phyloP scores from a whole-genome alignment of 2,113 vertebrate species.

The Pedetes capensis region DNA sequence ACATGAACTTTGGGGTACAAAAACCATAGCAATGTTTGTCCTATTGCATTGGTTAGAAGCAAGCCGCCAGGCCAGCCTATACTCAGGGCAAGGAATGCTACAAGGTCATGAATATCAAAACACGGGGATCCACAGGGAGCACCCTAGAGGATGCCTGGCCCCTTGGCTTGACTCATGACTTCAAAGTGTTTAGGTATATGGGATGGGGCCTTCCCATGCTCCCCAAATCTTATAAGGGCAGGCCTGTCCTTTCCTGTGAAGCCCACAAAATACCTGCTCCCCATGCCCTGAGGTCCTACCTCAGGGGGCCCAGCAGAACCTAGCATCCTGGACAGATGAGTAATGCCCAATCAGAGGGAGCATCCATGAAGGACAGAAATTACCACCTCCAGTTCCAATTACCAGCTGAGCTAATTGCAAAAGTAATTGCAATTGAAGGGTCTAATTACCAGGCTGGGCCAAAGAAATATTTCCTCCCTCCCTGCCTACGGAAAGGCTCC shows the following conservation, averaged over 20 bases:
- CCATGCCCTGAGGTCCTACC: too few species aligned
- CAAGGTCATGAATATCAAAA: not conserved
- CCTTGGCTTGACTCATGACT: too few species aligned
- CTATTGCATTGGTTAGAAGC: not conserved
- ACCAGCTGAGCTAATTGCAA: conserved; percentile 84
- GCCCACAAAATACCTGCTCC: not conserved
- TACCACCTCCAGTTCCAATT: conserved; percentile 82
- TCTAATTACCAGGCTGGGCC: conserved; percentile 83
- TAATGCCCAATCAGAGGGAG: conserved; percentile 20
- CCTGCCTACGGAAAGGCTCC: conserved; percentile 31
- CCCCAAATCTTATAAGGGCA: not conserved
- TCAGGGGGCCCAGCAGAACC: not conserved
- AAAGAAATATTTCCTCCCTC: conserved; percentile 67
- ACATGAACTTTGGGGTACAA: not conserved
- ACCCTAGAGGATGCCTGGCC: not conserved
- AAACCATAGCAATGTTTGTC: not conserved
- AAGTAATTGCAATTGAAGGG: conserved; percentile 85
- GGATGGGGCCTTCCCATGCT: not conserved
- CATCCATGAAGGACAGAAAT: conserved; percentile 66
- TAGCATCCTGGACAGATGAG: not conserved
- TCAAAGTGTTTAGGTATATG: not conserved
- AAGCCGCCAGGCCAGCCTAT: not conserved
- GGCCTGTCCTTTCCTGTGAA: not conserved
- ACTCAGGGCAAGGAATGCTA: not conserved
- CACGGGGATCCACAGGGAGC: not conserved